Conservation (phyloP, 1,140 invertebrate species). For the Phortica variegata region DNA sequence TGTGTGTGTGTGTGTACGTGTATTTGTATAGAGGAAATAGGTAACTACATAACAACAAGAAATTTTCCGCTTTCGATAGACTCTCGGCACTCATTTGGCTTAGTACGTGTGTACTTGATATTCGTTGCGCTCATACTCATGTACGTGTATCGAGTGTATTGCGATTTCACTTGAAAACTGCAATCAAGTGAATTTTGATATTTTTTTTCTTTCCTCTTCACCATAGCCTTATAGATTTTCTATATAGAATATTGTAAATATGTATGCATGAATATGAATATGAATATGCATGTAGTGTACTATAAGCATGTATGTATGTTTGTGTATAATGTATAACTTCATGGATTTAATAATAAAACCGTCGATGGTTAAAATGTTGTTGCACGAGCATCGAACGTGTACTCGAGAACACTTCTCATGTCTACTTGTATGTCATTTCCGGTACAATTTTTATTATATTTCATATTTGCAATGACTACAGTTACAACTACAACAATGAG, state of each 20-base stretch:
- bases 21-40: conserved; percentile 18
- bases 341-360: conserved; percentile 55
- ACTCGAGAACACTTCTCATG: conserved; percentile 15
- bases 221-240: too few species aligned
- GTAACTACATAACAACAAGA: conserved; percentile 49
- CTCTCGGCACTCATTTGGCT: conserved; percentile 44
- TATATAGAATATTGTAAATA: too few species aligned
- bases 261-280: too few species aligned
- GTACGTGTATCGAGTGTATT: conserved; percentile 44
- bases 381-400: conserved; percentile 21
- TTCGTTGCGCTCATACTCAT: too few species aligned
- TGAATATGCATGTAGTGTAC: neutral
- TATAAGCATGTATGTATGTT: conserved; percentile 22
- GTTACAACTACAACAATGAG: too few species aligned
- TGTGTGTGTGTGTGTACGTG: conserved; percentile 6
- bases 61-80: conserved; percentile 35
- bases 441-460: conserved; percentile 55
- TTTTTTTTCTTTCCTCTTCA: conserved; percentile 8
- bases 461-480: conserved; percentile 41
- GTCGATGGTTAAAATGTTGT: conserved; percentile 51
- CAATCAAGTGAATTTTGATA: conserved; percentile 54
- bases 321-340: conserved; percentile 28
- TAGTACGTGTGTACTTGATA: too few species aligned
- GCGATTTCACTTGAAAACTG: conserved; percentile 54
- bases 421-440: conserved; percentile 49